Evolutionary conservation across 2,113 vertebrate genomes (phyloP).

Genomic region (Dunckerocampus dactyliophorus): DNA sequence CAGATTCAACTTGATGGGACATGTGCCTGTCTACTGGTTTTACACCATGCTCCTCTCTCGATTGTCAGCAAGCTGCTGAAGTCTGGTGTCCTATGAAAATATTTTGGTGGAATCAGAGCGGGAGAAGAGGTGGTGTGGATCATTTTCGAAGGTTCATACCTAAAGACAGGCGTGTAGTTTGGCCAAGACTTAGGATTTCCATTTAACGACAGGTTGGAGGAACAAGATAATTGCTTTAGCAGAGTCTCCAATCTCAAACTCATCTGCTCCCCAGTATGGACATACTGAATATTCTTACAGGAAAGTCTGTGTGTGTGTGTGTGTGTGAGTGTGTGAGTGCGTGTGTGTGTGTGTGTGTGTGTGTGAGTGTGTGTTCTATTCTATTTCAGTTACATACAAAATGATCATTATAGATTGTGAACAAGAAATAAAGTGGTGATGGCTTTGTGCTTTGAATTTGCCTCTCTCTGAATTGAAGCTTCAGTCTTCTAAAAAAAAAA

Average conservation of each 20-base stretch:
- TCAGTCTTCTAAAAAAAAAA: no score
- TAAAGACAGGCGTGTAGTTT: conserved; percentile 66
- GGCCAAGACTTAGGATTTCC: conserved; percentile 62
- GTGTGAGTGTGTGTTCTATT: neutral
- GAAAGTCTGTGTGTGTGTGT: conserved; percentile 1
- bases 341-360: neutral
- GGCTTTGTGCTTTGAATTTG: no score
- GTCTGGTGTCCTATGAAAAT: conserved; percentile 62
- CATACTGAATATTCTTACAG: conserved; percentile 19
- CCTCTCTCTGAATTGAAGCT: no score
- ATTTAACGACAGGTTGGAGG: conserved; percentile 64
- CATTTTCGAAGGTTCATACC: conserved; percentile 57
- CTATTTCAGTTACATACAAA: conserved; percentile 7
- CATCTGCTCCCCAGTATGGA: conserved; percentile 16
- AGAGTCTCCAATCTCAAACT: conserved; percentile 54
- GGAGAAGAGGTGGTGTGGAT: conserved; percentile 29
- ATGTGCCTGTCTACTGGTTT: conserved; percentile 10
- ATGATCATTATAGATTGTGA: no score
- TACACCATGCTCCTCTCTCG: conserved; percentile 59
- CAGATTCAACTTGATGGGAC: neutral
- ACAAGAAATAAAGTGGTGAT: no score
- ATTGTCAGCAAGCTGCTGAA: conserved; percentile 58
- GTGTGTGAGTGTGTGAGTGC: neutral
- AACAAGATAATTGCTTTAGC: conserved; percentile 75
- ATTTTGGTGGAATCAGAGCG: conserved; percentile 53